Evolutionary conservation across 2,888 invertebrate species (phyloP), one percentile per base, ranked within the genome.

Genomic region (Plebejus argus): DNA sequence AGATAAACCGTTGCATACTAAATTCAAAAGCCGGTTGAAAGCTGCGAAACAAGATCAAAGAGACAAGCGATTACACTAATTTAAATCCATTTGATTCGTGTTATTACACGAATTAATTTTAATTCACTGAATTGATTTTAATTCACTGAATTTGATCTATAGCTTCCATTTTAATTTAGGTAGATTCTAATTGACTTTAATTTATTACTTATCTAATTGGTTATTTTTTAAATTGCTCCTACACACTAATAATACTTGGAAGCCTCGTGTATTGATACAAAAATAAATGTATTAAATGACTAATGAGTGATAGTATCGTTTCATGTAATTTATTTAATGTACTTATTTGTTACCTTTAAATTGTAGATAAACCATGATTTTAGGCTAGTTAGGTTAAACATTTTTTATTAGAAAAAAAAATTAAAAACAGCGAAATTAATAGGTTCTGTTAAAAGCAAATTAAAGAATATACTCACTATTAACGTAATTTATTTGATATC

Each of bases 71-170:
- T 66, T 66, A 66, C 66, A 66, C 66, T 28, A 66, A 66, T 66
- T 66, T 28, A 6, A 66, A 66, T 66, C 28, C 66, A 66, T 28
- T 66, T 66, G 66, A 66, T 15, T 28, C 28, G 66, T 28, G 66
- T 66, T 66, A 66, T 66, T n/a, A n/a, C n/a, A n/a, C n/a, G n/a
- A 66, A 66, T 66, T 66, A 66, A 66, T 66, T 66, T 66, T 66
- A 66, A 66, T 66, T 66, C 20, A 18, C 66, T 66, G 18, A 66
- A 66, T 66, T 66, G 28, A 66, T 66, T 66, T 66, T 66, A 66
- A 66, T 66, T 66, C 20, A 18, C 66, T 66, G 18, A 66, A 66
- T 66, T 66, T 66, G 66, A 66, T 66, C 28, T 28, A 66, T 33
- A 33, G 66, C 66, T 66, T 66, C 33, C 28, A 33, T 66, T 66